Base-by-base conservation (phyloP, 2,888 invertebrate species). In the Rotaria sp. region DNA sequence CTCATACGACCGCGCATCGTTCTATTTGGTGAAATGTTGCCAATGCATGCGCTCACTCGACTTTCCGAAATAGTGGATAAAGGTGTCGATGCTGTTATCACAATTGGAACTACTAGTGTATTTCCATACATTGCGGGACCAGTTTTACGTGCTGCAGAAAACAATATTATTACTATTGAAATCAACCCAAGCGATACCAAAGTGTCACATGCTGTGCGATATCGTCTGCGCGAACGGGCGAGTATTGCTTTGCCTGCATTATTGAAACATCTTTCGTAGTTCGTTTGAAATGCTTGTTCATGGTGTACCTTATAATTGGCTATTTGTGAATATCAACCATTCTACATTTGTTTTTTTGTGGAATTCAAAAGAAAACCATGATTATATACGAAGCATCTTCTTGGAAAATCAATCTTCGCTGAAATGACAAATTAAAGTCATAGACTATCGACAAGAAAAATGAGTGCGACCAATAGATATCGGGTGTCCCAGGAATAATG, bases 61-160 rank as follows among this genome's bases (percentile, higher is more conserved):
- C 80, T 80, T 80, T 45, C 26, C n/a, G 45, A 80, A 45, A 45
- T 45, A 45, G 10, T 41, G 11, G 21, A 45, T 2, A 21, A 80
- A 45, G 45, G 80, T 80, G 8, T 80, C 13, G 80, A 80, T n/a
- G 80, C 80, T 45, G 45, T 80, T 45, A 80, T 80, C 15, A 45
- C 26, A 13, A 80, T 80, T 45, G 80, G 80, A 5, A 80, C 80
- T 1, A 80, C 45, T 5, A 80, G 80, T 45, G 45, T 80, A 5
- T 80, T 80, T 80, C 80, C 80, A 45, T 80, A 80, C 7, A 80
- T 80, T 15, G 80, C 80, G 1, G 45, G 7, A 45, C 80, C 80
- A 3, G 80, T 80, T 15, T 4, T 80, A 13, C 41, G 45, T 15
- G 80, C 80, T 13, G 41, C 80, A 45, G 21, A n/a, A 45, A 45